These are phyloP conservation scores for Arvicanthis niloticus DNA, from an alignment of 2,113 vertebrate genomes.

Conservation along the genomic window DNA sequence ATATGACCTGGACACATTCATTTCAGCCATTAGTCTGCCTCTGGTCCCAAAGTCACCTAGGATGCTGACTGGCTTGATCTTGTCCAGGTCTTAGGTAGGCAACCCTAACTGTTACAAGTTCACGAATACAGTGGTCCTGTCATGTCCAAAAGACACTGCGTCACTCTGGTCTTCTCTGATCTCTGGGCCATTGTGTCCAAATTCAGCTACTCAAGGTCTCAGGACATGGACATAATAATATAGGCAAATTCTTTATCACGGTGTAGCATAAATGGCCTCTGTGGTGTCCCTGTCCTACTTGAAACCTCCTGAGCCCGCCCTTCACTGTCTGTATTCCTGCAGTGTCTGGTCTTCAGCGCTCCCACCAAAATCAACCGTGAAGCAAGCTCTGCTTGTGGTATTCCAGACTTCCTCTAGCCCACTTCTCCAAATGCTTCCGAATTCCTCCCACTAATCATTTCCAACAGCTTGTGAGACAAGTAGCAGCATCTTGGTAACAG, in stretches of 20 bases:
- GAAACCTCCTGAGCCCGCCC: neutral
- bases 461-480: neutral
- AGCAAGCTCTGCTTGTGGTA: neutral
- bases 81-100: neutral
- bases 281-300: neutral
- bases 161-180: neutral
- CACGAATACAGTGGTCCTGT: neutral
- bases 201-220: neutral
- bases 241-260: neutral
- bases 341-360: neutral
- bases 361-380: neutral
- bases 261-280: neutral
- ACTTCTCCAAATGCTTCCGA: neutral
- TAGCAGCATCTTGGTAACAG: neutral
- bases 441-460: neutral
- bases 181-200: neutral
- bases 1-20: neutral
- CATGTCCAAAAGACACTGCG: neutral
- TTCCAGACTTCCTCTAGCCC: neutral
- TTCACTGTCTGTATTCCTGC: neutral
- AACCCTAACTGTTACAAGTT: neutral
- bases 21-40: neutral
- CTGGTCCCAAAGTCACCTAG: neutral
- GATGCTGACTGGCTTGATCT: neutral
- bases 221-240: neutral